Evolutionary conservation across 2,113 vertebrate species (phyloP).

Genomic region (Thunnus thynnus): DNA sequence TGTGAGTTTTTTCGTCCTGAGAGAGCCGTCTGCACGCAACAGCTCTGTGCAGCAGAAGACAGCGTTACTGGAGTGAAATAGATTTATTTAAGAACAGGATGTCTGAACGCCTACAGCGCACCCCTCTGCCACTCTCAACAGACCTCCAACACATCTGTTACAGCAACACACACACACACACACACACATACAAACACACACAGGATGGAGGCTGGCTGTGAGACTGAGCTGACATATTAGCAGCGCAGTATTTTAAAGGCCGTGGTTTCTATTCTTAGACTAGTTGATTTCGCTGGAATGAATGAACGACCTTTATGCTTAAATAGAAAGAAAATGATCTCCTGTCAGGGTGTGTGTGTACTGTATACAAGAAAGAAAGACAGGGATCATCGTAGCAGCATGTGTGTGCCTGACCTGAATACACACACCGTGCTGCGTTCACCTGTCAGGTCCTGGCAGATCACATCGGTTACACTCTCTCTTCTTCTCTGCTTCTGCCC

Average conservation of each 20-base stretch:
- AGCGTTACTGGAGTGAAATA: slow-evolving; percentile 54
- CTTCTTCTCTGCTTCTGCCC: background rate
- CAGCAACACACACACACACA: slow-evolving; percentile 13
- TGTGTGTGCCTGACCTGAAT: slow-evolving; percentile 42
- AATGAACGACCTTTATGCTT: slow-evolving; percentile 53
- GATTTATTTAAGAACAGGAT: slow-evolving; percentile 68
- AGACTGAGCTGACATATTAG: slow-evolving; percentile 50
- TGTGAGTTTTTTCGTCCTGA: slow-evolving; percentile 2
- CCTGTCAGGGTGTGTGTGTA: background rate
- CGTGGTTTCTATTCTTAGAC: slow-evolving; percentile 51
- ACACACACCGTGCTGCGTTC: slow-evolving; percentile 43
- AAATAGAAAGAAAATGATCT: slow-evolving; percentile 26
- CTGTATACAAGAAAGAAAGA: background rate
- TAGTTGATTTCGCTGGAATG: slow-evolving; percentile 27
- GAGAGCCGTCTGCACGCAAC: slow-evolving; percentile 39
- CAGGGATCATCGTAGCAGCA: background rate
- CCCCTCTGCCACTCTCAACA: slow-evolving; percentile 54
- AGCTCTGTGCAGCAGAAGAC: slow-evolving; percentile 31
- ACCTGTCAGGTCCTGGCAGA: slow-evolving; percentile 52
- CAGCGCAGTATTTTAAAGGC: slow-evolving; percentile 32
- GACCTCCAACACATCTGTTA: slow-evolving; percentile 71
- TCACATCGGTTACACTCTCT: slow-evolving; percentile 36
- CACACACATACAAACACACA: slow-evolving; percentile 20
- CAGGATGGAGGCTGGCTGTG: slow-evolving; percentile 27
- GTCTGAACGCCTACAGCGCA: slow-evolving; percentile 54